Base-by-base conservation (phyloP, 2,797 vertebrate genomes). In the Gallinago stenura region DNA sequence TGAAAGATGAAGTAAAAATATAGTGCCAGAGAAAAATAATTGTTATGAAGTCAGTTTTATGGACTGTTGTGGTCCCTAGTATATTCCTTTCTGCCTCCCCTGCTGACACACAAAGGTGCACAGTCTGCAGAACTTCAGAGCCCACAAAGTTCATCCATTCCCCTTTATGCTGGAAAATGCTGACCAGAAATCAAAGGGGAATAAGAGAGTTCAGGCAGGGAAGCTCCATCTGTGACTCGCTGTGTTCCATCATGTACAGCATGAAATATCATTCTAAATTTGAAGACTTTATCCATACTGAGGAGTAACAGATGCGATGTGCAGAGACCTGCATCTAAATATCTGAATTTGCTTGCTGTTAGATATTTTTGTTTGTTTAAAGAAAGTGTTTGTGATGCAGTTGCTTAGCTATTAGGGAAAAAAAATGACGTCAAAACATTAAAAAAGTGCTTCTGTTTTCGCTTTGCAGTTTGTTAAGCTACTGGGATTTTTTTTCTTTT, bases 101-200 rank as follows among this genome's bases (percentile, higher is more conserved):
- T 0, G 0, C 60, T 83, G 33, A 7, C 24, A 3, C 2, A 7
- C 53, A 69, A 68, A 84, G 53, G 39, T 80, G 85, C 71, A 39
- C 53, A 43, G 35, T 91, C 71, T 83, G 87, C 90, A 91, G 73
- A 94, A 89, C 78, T 77, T 75, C 50, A 83, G 68, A 80, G 69
- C 57, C 66, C n/a, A 8, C 51, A 39, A 17, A 68, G 81, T 94
- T 97, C 51, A 64, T 75, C 78, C 30, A 5, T 76, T 87, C 78
- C 39, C 62, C 89, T 77, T 60, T n/a, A 60, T 28, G 58, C 70
- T 78, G 65, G 65, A 93, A 95, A 97, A n/a, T 83, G 91, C 91
- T 96, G 88, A 96, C 82, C 94, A 87, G 76, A 87, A 95, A 58
- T 50, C 90, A 79, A 64, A 87, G 69, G 87, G 93, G 84, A 95